phyloP scores from a whole-genome alignment of 2,113 vertebrate genomes.

The Corydoras maculifer region DNA sequence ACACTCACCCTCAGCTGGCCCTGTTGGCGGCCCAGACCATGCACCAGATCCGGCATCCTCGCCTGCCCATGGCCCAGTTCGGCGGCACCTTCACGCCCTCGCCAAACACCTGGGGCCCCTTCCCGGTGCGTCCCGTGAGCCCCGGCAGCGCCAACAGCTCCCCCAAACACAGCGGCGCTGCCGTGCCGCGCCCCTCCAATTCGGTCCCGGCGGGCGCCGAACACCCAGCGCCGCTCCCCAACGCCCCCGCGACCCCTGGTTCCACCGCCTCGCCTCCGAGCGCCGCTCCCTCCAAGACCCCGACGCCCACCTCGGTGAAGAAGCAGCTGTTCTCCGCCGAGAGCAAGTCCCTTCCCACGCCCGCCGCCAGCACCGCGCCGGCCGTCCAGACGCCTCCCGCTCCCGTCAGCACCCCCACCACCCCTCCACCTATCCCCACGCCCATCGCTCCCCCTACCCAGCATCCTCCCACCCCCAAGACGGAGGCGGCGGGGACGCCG shows the following conservation, averaged over 20 bases:
- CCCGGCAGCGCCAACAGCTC: conserved; percentile 90
- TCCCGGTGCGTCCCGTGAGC: conserved; percentile 94
- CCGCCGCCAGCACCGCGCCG: conserved; percentile 67
- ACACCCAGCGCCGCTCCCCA: conserved; percentile 8
- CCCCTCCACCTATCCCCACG: conserved; percentile 67
- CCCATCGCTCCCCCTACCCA: conserved; percentile 60
- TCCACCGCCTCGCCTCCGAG: conserved; percentile 65
- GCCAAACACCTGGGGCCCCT: conserved; percentile 95
- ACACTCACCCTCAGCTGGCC: conserved; percentile 94
- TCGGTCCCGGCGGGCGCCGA: conserved; percentile 43
- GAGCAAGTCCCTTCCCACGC: conserved; percentile 67
- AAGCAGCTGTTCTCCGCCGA: conserved; percentile 89
- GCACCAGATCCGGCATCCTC: conserved; percentile 97
- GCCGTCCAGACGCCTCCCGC: conserved; percentile 60
- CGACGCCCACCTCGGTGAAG: conserved; percentile 84
- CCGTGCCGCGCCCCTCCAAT: conserved; percentile 54
- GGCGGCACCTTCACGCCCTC: conserved; percentile 92
- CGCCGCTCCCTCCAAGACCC: conserved; percentile 62
- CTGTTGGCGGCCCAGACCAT: conserved; percentile 95
- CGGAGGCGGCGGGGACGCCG: conserved; percentile 63
- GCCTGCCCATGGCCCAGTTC: conserved; percentile 95
- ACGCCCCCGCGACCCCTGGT: conserved; percentile 49
- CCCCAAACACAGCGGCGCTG: conserved; percentile 84
- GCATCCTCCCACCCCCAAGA: conserved; percentile 69
- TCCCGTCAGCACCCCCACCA: conserved; percentile 56